Evolutionary conservation across 2,888 invertebrate genomes (phyloP).

Genomic region (Acronicta psi): DNA sequence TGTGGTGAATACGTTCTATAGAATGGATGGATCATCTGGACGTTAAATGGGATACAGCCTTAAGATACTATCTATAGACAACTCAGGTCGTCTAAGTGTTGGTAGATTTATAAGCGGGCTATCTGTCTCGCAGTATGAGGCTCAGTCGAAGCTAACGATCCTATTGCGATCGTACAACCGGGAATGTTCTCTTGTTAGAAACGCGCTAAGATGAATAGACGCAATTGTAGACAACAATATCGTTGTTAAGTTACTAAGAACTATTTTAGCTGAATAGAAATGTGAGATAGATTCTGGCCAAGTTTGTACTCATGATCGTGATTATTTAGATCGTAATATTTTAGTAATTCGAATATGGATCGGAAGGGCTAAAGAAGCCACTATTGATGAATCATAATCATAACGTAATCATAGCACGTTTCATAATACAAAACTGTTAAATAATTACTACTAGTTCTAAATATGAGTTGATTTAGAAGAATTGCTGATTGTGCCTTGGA

Average conservation of each 20-base stretch:
- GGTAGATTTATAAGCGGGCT: conserved; percentile 5
- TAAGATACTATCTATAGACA: conserved; percentile 7
- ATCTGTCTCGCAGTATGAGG: conserved; percentile 48
- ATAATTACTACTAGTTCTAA: no score
- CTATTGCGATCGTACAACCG: conserved; percentile 14
- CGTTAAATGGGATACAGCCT: conserved; percentile 12
- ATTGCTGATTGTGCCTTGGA: no score
- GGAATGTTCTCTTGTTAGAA: conserved; percentile 9
- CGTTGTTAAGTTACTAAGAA: conserved; percentile 9
- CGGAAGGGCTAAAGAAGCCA: no score
- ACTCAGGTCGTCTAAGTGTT: conserved; percentile 18
- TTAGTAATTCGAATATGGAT: no score
- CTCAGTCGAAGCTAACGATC: conserved; percentile 25
- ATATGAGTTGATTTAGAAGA: no score
- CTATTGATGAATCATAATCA: no score
- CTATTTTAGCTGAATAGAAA: not conserved
- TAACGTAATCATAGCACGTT: no score
- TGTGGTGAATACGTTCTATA: conserved; percentile 3
- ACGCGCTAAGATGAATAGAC: conserved; percentile 31
- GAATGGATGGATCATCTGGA: not conserved
- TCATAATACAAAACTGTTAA: no score
- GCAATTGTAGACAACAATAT: conserved; percentile 19
- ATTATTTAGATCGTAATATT: no score
- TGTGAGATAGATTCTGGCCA: not conserved
- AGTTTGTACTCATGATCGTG: no score